Evolutionary conservation across 2,797 vertebrate species (phyloP).

Genomic region (Nyctalus aviator): DNA sequence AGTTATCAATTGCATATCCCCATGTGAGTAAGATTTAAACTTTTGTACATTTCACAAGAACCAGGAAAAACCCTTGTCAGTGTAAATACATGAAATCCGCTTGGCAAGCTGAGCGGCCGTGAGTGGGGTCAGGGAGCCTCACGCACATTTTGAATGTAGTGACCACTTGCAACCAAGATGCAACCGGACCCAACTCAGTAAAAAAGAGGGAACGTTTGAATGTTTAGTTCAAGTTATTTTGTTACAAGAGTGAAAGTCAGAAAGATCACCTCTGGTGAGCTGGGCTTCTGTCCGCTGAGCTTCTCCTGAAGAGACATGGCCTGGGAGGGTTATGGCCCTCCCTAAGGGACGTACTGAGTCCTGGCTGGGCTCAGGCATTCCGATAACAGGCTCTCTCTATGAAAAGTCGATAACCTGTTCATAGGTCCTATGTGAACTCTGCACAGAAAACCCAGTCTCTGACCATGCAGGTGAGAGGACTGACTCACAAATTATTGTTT

Average conservation of each 20-base stretch:
- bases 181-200: neutral
- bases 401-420: neutral
- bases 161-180: neutral
- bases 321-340: neutral
- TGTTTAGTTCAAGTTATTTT: neutral
- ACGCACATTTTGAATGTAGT: slow-evolving; percentile 10
- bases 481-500: neutral
- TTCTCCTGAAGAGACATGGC: too few species aligned
- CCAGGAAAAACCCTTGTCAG: neutral
- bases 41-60: slow-evolving; percentile 7
- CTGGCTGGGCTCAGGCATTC: neutral
- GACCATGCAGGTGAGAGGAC: neutral
- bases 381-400: neutral
- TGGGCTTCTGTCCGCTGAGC: neutral
- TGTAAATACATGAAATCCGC: neutral
- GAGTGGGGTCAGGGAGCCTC: neutral
- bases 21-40: neutral
- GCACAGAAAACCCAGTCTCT: neutral
- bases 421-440: neutral
- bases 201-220: neutral
- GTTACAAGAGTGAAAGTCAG: neutral
- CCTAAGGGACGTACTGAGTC: neutral
- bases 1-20: neutral
- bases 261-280: neutral
- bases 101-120: neutral